Conservation (phyloP, 2,113 vertebrate species). For the Colaptes auratus region DNA sequence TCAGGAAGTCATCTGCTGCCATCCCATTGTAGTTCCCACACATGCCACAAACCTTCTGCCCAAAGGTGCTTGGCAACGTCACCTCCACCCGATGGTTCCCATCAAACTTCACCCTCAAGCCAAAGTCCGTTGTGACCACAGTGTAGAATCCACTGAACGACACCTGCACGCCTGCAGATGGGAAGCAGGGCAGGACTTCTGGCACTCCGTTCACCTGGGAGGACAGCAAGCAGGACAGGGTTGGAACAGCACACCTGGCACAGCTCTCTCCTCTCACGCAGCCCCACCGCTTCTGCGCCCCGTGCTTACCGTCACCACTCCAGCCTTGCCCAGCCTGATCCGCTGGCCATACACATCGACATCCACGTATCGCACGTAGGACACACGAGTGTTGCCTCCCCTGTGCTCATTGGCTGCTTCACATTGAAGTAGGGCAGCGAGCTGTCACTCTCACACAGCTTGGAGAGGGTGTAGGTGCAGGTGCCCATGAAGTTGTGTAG, state of each 20-base stretch:
- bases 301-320: constrained; percentile 15
- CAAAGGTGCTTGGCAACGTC: constrained; percentile 25
- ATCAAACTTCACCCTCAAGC: constrained; percentile 67
- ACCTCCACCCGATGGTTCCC: constrained; percentile 66
- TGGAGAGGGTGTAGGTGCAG: background rate
- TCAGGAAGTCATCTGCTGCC: constrained; percentile 65
- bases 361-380: constrained; percentile 35
- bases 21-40: constrained; percentile 72
- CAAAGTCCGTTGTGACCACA: constrained; percentile 58
- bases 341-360: background rate
- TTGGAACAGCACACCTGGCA: background rate
- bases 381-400: constrained; percentile 39
- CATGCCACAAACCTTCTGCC: constrained; percentile 69
- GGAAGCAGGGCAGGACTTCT: constrained; percentile 49
- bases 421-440: constrained; percentile 47
- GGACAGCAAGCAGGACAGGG: background rate
- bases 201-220: constrained; percentile 56
- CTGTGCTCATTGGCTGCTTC: constrained; percentile 52
- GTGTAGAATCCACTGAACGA: constrained; percentile 49
- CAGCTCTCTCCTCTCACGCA: no score
- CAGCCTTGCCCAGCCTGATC: constrained; percentile 47
- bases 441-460: background rate
- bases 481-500: background rate
- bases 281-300: background rate
- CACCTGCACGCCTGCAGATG: background rate